Conservation (phyloP, 1,140 invertebrate species). For the Asbolus verrucosus region DNA sequence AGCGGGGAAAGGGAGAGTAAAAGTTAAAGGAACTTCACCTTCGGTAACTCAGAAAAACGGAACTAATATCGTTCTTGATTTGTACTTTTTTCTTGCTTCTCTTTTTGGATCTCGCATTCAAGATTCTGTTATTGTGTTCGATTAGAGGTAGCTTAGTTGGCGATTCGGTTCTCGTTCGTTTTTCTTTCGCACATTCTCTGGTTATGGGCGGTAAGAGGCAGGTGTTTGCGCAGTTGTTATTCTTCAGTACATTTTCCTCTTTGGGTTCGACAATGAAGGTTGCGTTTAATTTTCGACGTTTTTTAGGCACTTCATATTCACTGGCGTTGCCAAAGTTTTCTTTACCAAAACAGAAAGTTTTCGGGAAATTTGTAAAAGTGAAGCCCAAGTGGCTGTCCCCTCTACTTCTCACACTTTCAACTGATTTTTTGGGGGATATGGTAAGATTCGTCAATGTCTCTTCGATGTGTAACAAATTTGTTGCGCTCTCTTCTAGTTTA, state of each 20-base stretch:
- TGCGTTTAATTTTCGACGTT: constrained; percentile 45
- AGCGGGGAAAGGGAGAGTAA: neutral
- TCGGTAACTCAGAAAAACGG: constrained; percentile 16
- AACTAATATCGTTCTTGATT: constrained; percentile 38
- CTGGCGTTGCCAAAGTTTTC: neutral
- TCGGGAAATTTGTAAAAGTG: too few species aligned
- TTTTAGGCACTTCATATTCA: constrained; percentile 53
- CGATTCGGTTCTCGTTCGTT: too few species aligned
- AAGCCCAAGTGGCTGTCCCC: too few species aligned
- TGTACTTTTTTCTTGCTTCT: constrained; percentile 43
- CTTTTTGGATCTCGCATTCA: constrained; percentile 13
- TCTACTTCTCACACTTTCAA: too few species aligned
- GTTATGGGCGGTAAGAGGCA: neutral
- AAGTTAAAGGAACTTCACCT: neutral
- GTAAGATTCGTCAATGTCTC: too few species aligned
- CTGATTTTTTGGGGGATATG: too few species aligned
- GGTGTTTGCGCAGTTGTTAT: too few species aligned
- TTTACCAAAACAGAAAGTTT: constrained; percentile 19
- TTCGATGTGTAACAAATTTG: too few species aligned
- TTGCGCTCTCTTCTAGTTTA: too few species aligned
- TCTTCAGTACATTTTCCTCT: neutral
- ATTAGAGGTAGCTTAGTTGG: constrained; percentile 17
- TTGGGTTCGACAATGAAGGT: neutral
- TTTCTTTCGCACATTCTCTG: neutral
- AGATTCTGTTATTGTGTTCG: constrained; percentile 35